Evolutionary conservation across 2,797 vertebrate species (phyloP), one percentile per base, ranked within the genome.

Genomic region (Jordanella pulchra): DNA sequence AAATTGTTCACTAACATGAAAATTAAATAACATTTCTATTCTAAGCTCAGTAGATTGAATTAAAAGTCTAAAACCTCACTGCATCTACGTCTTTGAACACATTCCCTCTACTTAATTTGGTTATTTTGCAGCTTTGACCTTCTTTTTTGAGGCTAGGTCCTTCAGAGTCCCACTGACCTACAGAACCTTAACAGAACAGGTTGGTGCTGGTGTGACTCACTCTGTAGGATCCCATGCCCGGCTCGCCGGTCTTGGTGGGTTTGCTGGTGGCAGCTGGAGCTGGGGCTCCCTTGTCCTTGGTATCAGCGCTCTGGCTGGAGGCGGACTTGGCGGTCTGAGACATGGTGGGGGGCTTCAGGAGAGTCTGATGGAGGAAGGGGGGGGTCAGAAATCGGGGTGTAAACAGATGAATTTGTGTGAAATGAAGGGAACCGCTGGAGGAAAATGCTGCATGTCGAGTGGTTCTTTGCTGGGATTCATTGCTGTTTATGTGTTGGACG

Each of bases 261-360:
- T 94, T 92, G 84, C 92, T 94, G 84, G 92, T 84, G 86, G 94
- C 92, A 50, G 94, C 90, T 0, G 94, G 92, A 48, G 90, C 88
- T 0, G 95, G 95, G 78, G 87, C 75, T 0, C 93, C 96, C 92
- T 97, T 97, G 82, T 95, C 96, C 93, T 97, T 97, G 91, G 93
- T 89, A 30, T 97, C 95, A 0, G 82, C 89, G 82, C 93, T 95
- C 83, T 96, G 96, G 93, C 93, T 94, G 71, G 93, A 90, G 39
- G 94, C 84, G 90, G 94, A 92, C 93, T 96, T 96, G 75, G 92
- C 79, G 21, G 95, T 93, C 93, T 97, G 96, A 93, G 97, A 97
- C 97, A 97, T 98, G 88, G 86, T 88, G 87, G 93, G 89, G 90
- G 89, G 90, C 87, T 94, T 93, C 77, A 86, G 90, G 85, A 91